Conservation (phyloP, 2,113 vertebrate species). For the Salminus brasiliensis region DNA sequence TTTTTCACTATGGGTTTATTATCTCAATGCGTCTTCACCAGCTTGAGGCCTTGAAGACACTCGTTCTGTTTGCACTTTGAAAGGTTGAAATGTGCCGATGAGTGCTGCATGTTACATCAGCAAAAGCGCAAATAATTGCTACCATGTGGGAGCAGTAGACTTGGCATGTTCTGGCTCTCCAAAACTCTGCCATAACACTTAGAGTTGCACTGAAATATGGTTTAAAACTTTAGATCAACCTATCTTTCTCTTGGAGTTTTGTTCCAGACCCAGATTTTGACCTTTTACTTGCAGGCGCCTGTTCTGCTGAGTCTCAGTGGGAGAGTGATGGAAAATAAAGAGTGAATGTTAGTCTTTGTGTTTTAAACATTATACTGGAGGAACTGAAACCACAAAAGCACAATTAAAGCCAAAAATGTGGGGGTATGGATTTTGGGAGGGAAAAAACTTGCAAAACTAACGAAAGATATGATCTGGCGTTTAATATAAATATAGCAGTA, state of each 20-base stretch:
- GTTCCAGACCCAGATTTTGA: too few species aligned
- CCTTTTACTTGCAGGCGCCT: too few species aligned
- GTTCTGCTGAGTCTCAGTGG: neutral
- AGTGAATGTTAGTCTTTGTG: too few species aligned
- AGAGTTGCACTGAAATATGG: neutral
- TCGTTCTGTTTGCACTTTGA: neutral
- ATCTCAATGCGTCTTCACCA: constrained; percentile 1
- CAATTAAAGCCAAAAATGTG: too few species aligned
- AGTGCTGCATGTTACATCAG: neutral
- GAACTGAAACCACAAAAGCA: too few species aligned
- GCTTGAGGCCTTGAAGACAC: neutral
- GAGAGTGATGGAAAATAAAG: too few species aligned
- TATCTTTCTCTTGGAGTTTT: neutral
- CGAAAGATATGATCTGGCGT: too few species aligned
- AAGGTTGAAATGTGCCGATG: neutral
- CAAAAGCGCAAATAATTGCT: constrained; percentile 11
- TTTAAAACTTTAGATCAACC: neutral
- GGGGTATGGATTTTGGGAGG: too few species aligned
- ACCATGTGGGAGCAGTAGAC: neutral
- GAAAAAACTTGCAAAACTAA: too few species aligned
- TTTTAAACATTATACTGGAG: too few species aligned
- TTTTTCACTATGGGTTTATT: constrained; percentile 1
- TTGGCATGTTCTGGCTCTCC: neutral
- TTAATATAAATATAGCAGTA: too few species aligned
- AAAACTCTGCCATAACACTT: neutral